Base-by-base conservation (phyloP, 2,113 vertebrate species). In the Toxostoma redivivum region DNA sequence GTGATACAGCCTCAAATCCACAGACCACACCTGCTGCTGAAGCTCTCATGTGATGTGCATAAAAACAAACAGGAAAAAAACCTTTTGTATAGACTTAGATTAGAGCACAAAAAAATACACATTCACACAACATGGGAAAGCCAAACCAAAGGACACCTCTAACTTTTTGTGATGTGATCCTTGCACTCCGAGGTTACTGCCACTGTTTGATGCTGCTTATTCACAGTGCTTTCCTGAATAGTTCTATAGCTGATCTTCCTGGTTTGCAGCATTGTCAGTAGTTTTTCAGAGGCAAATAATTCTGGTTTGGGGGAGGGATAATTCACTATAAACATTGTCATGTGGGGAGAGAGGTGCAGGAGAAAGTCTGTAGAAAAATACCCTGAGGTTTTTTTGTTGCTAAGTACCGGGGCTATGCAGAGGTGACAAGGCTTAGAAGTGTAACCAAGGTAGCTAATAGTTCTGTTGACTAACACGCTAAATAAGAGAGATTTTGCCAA, bases 361-460 rank as follows among this genome's bases (percentile, higher is more conserved):
- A 92, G 42, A 84, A 73, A 53, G 38, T 24, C 14, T 65, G 15
- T 60, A 20, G n/a, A 70, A 96, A 93, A 92, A 61, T 19, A 81
- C 31, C 12, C 23, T 31, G 28, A 17, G 14, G 42, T 21, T 50
- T 71, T 84, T 58, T 74, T 74, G 50, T 54, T 88, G 62, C 64
- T 79, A 79, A 76, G 51, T 65, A 48, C 25, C n/a, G 70, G 31
- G 20, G 12, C 58, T 44, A 45, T 15, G 23, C 48, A 80, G 61
- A 82, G 25, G 44, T 67, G 53, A 64, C 48, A 62, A 85, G n/a
- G 27, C 40, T 94, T 73, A 90, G 30, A 64, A 58, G 24, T n/a
- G 54, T 87, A 90, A 85, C 65, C 79, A 88, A 81, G 60, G 86
- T 38, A 87, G 72, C 54, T 81, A 90, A 85, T 53, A 79, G 51